Evolutionary conservation across 2,888 invertebrate species (phyloP), one percentile per base, ranked within the genome.

Genomic region (Ectobius pallidus): DNA sequence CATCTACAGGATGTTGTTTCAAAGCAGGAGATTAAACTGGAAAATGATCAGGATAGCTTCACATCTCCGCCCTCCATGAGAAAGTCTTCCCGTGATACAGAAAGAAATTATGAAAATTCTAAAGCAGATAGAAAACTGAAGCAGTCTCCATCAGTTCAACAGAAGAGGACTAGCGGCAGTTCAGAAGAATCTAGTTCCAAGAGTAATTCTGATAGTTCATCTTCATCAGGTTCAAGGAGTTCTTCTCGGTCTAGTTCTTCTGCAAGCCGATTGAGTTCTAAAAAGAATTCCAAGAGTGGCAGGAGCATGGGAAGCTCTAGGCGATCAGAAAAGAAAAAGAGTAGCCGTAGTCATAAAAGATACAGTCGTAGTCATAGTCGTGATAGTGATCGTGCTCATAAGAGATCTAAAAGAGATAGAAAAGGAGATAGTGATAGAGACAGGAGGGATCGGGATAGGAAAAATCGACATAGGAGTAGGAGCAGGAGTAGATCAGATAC

Each of bases 151-250:
- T 25, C 32, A 14, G 61, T 44, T 39, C 71, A 34, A 3, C 39
- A 55, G 20, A 74, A 69, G 27, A 52, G 49, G 22, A 73, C 34
- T 4, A 62, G 65, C 42, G 55, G 58, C 25, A 74, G 70, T 63
- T 73, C 76, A 7, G 73, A 65, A 55, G 69, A 55, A 62, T 44
- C 55, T n/a, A 76, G 61, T 71, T 75, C 77, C 25, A 76, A 73
- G 32, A 74, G 71, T 62, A 70, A 68, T 52, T 77, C 76, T n/a
- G 68, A 70, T 71, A 74, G 75, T 44, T 73, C 73, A 39, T 68
- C 73, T 55, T 72, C 71, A 18, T 62, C 73, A 20, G 71, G 55
- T 2, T 69, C 72, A n/a, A 71, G 58, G 30, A 69, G 65, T 25
- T 75, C 75, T 6, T 65, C 69, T 11, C 52, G 69, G 18, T 70